Evolutionary conservation across 92 coral and sea anemone species (phyloP).

Genomic region (Ricordea florida): DNA sequence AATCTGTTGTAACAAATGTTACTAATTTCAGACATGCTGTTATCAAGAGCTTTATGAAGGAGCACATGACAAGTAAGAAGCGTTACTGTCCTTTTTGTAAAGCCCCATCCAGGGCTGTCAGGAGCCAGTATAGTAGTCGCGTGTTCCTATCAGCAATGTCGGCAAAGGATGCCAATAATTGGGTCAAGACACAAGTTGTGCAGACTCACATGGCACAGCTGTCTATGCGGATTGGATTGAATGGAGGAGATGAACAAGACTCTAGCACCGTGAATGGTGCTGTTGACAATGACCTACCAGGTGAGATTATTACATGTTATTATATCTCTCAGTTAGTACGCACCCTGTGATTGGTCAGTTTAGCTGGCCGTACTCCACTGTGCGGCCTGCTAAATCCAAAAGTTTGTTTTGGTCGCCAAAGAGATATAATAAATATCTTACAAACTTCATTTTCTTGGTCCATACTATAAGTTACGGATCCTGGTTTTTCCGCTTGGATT

Average conservation of each 20-base stretch:
- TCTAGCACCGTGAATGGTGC: too few species aligned
- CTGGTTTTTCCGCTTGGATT: too few species aligned
- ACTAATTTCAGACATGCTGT: slow-evolving; percentile 85
- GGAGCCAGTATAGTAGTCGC: slow-evolving; percentile 75
- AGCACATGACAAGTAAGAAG: slow-evolving; percentile 61
- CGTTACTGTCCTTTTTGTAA: slow-evolving; percentile 76
- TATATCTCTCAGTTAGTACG: background rate
- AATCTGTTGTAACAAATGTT: slow-evolving; percentile 79
- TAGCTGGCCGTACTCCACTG: too few species aligned
- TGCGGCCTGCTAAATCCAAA: too few species aligned
- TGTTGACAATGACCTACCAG: background rate
- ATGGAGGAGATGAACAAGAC: background rate
- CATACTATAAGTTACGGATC: too few species aligned
- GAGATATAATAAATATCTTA: too few species aligned
- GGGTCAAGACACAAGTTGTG: slow-evolving; percentile 64
- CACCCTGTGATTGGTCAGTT: too few species aligned
- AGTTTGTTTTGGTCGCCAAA: too few species aligned
- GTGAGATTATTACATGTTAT: background rate
- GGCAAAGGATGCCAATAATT: slow-evolving; percentile 72
- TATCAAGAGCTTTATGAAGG: slow-evolving; percentile 74
- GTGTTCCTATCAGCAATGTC: slow-evolving; percentile 80
- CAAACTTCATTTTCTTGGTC: too few species aligned
- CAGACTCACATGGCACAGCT: slow-evolving; percentile 14
- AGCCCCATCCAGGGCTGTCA: slow-evolving; percentile 86
- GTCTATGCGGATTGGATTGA: background rate